Evolutionary conservation across 2,113 vertebrate species (phyloP), one percentile per base, ranked within the genome.

Genomic region (Solea solea): DNA sequence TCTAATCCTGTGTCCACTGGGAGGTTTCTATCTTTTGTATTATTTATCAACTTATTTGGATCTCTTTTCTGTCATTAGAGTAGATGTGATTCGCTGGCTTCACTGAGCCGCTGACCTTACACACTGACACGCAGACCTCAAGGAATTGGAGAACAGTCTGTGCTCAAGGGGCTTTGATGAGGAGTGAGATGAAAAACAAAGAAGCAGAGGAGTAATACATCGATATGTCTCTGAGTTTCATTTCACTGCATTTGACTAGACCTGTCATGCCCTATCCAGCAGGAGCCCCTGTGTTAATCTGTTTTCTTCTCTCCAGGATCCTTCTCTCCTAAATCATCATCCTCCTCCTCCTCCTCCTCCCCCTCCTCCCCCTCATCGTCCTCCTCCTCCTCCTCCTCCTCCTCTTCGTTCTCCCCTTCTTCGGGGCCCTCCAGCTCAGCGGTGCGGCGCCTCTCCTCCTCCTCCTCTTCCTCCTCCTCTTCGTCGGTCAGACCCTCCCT

Each of bases 401-500:
- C 86, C 7, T 80, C 82, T 27, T 94, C 93, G 11, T 92, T 90
- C 13, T 93, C 94, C 1, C 62, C 90, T 0, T 94, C 92, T 42
- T 88, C 90, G 2, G 92, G 93, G 42, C 91, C 93, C 80, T 88
- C 90, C 56, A 92, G 92, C 2, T 93, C 83, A 0, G 86, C 93
- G 56, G 39, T 4, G 34, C 83, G 92, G 7, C 95, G 84, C 42
- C 76, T 81, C 45, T 94, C 93, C 28, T 93, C 94, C 21, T 21
- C 21, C 21, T 21, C 94, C 27, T 93, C 94, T 12, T 95, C 91
- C 25, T 95, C 95, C 34, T 92, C 93, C 75, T 96, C 95, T 0
- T 95, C 95, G 49, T 93, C 94, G 21, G 94, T 96, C 0, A 81
- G 91, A 4, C 74, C 85, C 50, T 96, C 96, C 66, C 89, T 94